Percentiles rank a stretch among this genome's conserved stretches.
These are phyloP conservation scores for Hephaestus fuliginosus DNA, from an alignment of 2,797 vertebrate species.

Conservation along the genomic window DNA sequence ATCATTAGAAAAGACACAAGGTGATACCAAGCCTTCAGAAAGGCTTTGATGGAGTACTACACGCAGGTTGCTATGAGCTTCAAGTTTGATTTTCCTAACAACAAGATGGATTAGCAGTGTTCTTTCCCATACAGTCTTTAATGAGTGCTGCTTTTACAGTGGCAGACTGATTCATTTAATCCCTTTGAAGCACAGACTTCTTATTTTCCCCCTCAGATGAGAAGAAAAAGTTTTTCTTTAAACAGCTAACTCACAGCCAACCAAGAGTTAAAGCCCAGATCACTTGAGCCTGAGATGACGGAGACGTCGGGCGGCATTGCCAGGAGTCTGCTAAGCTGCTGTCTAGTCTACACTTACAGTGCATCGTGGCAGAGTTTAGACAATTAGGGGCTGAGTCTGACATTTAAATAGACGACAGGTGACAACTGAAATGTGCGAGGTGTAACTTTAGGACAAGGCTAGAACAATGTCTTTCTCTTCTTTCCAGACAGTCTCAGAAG, in stretches of 20 bases:
- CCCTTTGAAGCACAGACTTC: background rate
- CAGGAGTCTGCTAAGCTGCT: slow-evolving; percentile 44
- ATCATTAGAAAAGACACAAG: slow-evolving; percentile 59
- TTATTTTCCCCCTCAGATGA: background rate
- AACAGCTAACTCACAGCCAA: slow-evolving; percentile 19
- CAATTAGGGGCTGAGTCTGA: slow-evolving; percentile 42
- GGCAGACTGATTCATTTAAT: background rate
- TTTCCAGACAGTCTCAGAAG: slow-evolving; percentile 17
- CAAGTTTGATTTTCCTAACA: slow-evolving; percentile 63
- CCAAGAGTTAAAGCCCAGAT: slow-evolving; percentile 23
- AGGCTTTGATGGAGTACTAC: slow-evolving; percentile 58
- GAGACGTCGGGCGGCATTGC: slow-evolving; percentile 19
- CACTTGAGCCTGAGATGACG: slow-evolving; percentile 29
- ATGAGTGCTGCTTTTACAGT: background rate
- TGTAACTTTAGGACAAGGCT: slow-evolving; percentile 53
- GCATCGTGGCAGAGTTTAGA: slow-evolving; percentile 39
- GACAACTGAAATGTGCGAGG: slow-evolving; percentile 34
- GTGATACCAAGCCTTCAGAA: slow-evolving; percentile 57
- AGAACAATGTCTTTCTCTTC: slow-evolving; percentile 53
- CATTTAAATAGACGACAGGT: slow-evolving; percentile 48
- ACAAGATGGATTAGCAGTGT: slow-evolving; percentile 21
- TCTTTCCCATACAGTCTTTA: slow-evolving; percentile 1
- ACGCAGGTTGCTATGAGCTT: slow-evolving; percentile 38
- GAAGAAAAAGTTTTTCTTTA: slow-evolving; percentile 21
- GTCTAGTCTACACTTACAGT: slow-evolving; percentile 51